phyloP scores from a whole-genome alignment of 2,888 invertebrate genomes.

The Podotricha telesiphe region DNA sequence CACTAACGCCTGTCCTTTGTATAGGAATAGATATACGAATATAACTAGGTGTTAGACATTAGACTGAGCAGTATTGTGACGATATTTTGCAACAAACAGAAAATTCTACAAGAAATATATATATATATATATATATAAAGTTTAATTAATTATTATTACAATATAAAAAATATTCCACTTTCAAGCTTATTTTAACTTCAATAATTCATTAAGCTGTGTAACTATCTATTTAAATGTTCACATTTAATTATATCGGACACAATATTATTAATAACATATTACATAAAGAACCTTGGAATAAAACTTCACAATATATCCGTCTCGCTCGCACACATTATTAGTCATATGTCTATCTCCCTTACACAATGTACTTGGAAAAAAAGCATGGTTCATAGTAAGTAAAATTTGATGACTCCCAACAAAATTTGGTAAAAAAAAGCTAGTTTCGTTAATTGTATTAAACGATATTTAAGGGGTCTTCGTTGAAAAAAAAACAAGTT shows the following conservation, averaged over 20 bases:
- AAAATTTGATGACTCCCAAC: too few relatives aligned
- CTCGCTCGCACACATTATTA: conserved; percentile 29
- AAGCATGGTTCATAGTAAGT: too few relatives aligned
- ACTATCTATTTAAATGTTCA: too few relatives aligned
- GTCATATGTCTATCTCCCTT: conserved; percentile 27
- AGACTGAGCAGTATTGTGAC: conserved; percentile 3
- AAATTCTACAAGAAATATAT: background rate
- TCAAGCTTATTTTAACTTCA: conserved; percentile 6
- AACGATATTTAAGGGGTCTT: too few relatives aligned
- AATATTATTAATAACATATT: background rate
- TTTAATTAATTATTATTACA: conserved; percentile 4
- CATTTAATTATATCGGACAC: conserved; percentile 1
- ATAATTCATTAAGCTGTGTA: conserved; percentile 9
- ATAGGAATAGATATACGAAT: too few relatives aligned
- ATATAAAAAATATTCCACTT: conserved; percentile 23
- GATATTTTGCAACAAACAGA: background rate
- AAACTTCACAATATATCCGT: conserved; percentile 17
- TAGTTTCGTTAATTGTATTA: background rate
- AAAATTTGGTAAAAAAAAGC: background rate
- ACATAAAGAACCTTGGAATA: conserved; percentile 9
- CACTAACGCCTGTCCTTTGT: conserved; percentile 24
- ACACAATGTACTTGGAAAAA: conserved; percentile 24
- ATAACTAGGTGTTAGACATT: conserved; percentile 23
- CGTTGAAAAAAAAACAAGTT: background rate
- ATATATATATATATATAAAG: too few relatives aligned